Conservation (phyloP, 2,797 vertebrate species). For the Anguilla anguilla region DNA sequence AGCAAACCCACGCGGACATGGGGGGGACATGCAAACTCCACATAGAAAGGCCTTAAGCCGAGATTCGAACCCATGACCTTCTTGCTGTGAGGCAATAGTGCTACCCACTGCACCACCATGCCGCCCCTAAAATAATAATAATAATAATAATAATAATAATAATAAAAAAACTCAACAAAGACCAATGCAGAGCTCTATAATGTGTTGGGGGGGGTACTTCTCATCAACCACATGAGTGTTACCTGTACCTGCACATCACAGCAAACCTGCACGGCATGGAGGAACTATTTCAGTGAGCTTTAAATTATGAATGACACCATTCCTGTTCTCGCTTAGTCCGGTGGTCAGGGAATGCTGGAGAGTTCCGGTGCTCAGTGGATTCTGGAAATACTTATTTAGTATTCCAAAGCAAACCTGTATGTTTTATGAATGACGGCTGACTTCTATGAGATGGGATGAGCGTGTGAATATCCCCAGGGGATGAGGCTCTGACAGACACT, state of each 20-base stretch:
- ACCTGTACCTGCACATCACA: neutral
- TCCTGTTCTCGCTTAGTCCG: neutral
- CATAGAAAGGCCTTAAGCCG: no score
- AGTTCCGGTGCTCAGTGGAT: neutral
- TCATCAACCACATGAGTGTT: neutral
- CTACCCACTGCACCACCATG: no score
- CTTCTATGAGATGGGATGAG: neutral
- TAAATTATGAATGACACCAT: neutral
- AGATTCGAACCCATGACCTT: no score
- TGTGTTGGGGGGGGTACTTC: neutral
- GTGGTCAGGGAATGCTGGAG: neutral
- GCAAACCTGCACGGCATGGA: neutral
- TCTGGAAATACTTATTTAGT: neutral
- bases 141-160: no score
- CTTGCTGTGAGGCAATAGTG: no score
- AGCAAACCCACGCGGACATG: no score
- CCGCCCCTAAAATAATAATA: no score
- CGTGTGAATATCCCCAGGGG: neutral
- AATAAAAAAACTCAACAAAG: neutral
- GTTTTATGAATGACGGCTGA: neutral
- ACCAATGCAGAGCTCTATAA: neutral
- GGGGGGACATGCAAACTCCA: no score
- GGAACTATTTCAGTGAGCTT: neutral
- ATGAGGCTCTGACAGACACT: neutral
- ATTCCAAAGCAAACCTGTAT: neutral